A percentile compares a stretch with the other conserved stretches of the same genome.
These are phyloP conservation scores for Typhlichthys eigenmanni DNA, from an alignment of 2,797 vertebrate genomes.

Conservation along the genomic window DNA sequence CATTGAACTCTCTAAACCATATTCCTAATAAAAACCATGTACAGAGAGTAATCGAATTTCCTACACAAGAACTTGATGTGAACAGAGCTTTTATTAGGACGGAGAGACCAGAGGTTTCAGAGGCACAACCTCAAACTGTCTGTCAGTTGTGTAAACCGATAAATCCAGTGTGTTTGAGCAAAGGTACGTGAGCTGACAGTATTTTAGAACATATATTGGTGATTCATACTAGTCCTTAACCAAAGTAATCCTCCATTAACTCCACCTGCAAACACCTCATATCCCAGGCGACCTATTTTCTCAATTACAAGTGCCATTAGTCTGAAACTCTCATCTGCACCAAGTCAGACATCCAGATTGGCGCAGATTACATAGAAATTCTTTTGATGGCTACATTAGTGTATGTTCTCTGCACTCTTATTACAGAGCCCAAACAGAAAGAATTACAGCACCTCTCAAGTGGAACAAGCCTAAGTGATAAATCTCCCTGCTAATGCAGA, in stretches of 20 bases:
- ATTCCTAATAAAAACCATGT: constrained; percentile 70
- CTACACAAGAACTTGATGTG: constrained; percentile 78
- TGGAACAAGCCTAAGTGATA: constrained; percentile 68
- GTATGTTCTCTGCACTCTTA: constrained; percentile 68
- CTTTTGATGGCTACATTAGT: constrained; percentile 62
- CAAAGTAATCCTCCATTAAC: constrained; percentile 70
- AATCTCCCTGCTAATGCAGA: constrained; percentile 74
- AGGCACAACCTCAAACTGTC: constrained; percentile 58
- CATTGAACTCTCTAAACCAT: constrained; percentile 75
- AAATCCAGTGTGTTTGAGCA: constrained; percentile 84
- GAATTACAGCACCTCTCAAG: constrained; percentile 74
- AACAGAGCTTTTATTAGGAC: constrained; percentile 75
- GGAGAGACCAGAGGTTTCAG: constrained; percentile 42
- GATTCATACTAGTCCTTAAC: constrained; percentile 73
- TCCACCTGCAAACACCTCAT: constrained; percentile 76
- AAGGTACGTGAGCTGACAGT: constrained; percentile 77
- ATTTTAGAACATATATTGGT: constrained; percentile 72
- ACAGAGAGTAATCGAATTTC: constrained; percentile 81
- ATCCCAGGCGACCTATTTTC: constrained; percentile 75
- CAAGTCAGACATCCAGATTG: constrained; percentile 56
- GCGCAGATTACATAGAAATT: constrained; percentile 56
- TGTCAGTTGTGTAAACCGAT: constrained; percentile 73
- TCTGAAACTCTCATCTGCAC: constrained; percentile 60
- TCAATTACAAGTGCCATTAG: constrained; percentile 76
- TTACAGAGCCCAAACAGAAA: constrained; percentile 59